Evolutionary conservation across 2,888 invertebrate species (phyloP).

Genomic region (Pogonocherus hispidulus): DNA sequence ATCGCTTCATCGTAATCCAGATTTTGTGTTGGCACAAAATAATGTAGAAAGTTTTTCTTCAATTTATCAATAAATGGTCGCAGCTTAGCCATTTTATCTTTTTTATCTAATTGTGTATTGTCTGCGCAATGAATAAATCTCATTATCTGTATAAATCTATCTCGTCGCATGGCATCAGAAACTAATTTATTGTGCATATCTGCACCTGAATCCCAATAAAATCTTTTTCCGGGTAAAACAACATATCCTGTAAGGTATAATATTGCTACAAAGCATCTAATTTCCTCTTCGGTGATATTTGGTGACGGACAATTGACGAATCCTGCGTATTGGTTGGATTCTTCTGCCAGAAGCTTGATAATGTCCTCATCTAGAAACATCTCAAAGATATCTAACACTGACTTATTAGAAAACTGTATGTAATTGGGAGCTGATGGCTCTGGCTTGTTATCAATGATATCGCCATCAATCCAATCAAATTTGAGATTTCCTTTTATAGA

Average conservation of each 20-base stretch:
- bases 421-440: neutral
- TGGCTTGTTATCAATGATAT: neutral
- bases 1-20: neutral
- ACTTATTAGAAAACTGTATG: neutral
- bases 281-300: neutral
- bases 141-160: neutral
- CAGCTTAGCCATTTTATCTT: neutral
- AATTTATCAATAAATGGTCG: neutral
- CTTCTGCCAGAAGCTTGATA: neutral
- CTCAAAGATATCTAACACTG: neutral
- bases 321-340: neutral
- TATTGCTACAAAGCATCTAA: constrained; percentile 1
- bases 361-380: neutral
- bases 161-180: neutral
- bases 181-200: constrained; percentile 1
- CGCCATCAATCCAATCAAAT: neutral
- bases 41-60: neutral
- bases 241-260: constrained; percentile 1
- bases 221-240: constrained; percentile 1
- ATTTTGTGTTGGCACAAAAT: constrained; percentile 2
- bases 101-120: neutral
- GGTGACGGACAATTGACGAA: neutral
- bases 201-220: neutral
- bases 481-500: neutral
- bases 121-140: constrained; percentile 2